Base-by-base conservation (phyloP, 2,797 vertebrate species). In the Cygnus olor region DNA sequence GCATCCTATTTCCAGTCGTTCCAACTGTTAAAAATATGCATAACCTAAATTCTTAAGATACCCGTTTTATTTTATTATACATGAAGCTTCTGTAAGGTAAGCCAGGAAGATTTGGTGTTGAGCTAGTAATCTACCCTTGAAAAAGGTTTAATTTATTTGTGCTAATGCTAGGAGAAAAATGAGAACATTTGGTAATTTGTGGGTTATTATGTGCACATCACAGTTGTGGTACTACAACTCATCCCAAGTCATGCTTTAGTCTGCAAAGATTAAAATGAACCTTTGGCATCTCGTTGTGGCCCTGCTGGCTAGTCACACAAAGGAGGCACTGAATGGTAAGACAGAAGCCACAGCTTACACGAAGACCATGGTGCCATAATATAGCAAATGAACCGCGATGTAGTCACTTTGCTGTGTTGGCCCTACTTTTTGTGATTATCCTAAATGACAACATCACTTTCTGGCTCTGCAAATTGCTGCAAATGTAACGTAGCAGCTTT, bases 281-380 rank as follows among this genome's bases (percentile, higher is more conserved):
- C 51, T 69, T 78, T 14, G 51, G 30, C 61, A 57, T 53, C 17
- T 5, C 17, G 12, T 45, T 22, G 19, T 53, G 49, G 36, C 47
- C 60, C 14, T 56, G 56, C 49, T 56, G 34, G 18, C 57, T 40
- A 16, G 49, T 54, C 21, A 42, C 71, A 36, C 45, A 24, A 38
- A 57, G 28, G 1, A 3, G 19, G 16, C 30, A 22, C 42, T 3
- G 30, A 74, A 5, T 18, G 9, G 34, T 2, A 1, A 27, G 66
- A 44, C 45, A 69, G 58, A 56, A 45, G 60, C 24, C 47, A 20
- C 20, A 11, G 56, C 15, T 42, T 40, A 9, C 18, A 2, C 5
- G 20, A 40, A 30, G 17, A 14, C 44, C 0, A 1, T 13, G 11
- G 8, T 81, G 56, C n/a, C 12, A 1, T 25, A 38, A 6, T 0